phyloP scores from a whole-genome alignment of 2,888 invertebrate genomes.

The Argyresthia goedartella region DNA sequence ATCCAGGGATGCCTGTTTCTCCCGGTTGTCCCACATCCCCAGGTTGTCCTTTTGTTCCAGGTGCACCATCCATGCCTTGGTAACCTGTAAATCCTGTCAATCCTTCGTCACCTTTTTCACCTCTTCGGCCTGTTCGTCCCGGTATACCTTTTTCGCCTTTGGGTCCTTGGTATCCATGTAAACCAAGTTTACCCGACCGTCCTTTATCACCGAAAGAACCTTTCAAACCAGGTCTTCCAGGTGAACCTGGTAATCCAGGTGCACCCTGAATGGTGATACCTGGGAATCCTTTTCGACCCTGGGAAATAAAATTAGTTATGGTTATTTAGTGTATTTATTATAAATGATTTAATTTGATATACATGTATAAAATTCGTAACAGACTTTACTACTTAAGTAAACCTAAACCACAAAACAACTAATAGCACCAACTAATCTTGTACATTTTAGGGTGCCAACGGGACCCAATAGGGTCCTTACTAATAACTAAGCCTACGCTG shows the following conservation, averaged over 20 bases:
- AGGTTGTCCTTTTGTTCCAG: constrained; percentile 30
- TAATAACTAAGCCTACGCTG: too few relatives aligned
- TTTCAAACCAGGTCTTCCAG: constrained; percentile 80
- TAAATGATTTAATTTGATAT: too few relatives aligned
- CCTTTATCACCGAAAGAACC: constrained; percentile 60
- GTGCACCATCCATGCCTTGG: not conserved
- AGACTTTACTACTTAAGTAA: not conserved
- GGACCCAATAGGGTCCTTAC: too few relatives aligned
- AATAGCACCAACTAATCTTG: too few relatives aligned
- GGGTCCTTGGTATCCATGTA: constrained; percentile 40
- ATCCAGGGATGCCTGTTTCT: constrained; percentile 51
- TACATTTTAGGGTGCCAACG: too few relatives aligned
- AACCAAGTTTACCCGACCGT: constrained; percentile 66
- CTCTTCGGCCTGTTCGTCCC: constrained; percentile 26
- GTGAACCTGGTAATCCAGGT: constrained; percentile 77
- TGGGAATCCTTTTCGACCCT: constrained; percentile 55
- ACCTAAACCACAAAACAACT: not conserved
- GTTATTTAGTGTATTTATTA: too few relatives aligned
- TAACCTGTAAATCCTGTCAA: constrained; percentile 4
- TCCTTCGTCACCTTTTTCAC: constrained; percentile 41
- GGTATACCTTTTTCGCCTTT: constrained; percentile 34
- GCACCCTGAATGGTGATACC: constrained; percentile 69
- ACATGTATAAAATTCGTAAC: too few relatives aligned
- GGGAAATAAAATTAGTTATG: constrained; percentile 16
- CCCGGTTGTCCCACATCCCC: constrained; percentile 73